A percentile compares a stretch with the other conserved stretches of the same genome.
Conservation (phyloP, 1,140 invertebrate genomes). For the Leptinotarsa undecemlineata region DNA sequence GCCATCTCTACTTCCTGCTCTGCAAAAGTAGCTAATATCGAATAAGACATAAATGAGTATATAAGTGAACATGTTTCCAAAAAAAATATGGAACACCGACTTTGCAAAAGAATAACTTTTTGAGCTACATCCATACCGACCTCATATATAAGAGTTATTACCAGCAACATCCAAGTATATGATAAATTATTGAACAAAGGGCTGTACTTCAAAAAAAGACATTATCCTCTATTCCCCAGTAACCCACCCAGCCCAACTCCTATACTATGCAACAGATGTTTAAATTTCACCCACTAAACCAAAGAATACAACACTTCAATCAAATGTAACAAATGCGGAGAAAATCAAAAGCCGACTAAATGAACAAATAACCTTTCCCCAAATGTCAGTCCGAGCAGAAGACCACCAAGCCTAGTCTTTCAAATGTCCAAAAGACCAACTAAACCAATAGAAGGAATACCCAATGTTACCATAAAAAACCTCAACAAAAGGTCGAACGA, state of each 20-base stretch:
- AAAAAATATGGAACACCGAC: constrained; percentile 11
- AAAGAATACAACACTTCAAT: background rate
- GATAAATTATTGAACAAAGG: constrained; percentile 19
- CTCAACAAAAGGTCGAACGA: constrained; percentile 25
- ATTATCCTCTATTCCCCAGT: constrained; percentile 23
- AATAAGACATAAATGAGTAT: background rate
- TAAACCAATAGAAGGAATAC: constrained; percentile 18
- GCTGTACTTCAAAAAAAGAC: constrained; percentile 24
- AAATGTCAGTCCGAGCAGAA: constrained; percentile 21
- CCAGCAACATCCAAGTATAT: background rate
- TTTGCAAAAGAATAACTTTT: constrained; percentile 19
- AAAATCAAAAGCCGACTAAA: constrained; percentile 3
- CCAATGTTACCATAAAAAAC: constrained; percentile 20
- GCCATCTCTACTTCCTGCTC: background rate
- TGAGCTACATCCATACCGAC: constrained; percentile 11
- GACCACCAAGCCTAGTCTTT: constrained; percentile 25
- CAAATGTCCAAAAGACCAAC: constrained; percentile 13
- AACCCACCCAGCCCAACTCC: background rate
- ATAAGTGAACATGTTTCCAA: background rate
- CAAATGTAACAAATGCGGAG: constrained; percentile 14
- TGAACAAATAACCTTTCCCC: constrained; percentile 10
- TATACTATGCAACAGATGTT: constrained; percentile 16
- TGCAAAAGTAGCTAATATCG: background rate
- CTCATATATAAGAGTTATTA: constrained; percentile 13
- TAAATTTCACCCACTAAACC: constrained; percentile 21